A percentile compares a stretch with the other conserved stretches of the same genome.
These are phyloP conservation scores for Ctenoplectra terminalis DNA, from an alignment of 1,140 invertebrate species.

Conservation along the genomic window DNA sequence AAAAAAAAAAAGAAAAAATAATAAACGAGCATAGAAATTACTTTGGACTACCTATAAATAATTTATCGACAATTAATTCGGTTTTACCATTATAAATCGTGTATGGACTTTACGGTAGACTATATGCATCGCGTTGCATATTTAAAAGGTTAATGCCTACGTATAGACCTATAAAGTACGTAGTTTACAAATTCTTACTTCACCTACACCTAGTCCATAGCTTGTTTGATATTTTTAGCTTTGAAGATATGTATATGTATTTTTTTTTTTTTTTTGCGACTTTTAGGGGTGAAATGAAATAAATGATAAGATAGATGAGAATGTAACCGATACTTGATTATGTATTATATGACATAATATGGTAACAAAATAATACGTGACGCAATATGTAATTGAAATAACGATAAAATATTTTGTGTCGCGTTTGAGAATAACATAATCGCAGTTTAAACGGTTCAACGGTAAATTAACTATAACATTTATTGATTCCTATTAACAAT, in stretches of 20 bases:
- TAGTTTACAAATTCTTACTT: neutral
- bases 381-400: neutral
- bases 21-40: neutral
- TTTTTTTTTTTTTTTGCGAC: neutral
- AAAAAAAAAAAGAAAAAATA: neutral
- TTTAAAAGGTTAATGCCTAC: slow-evolving; percentile 9
- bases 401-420: neutral
- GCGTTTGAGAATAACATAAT: neutral
- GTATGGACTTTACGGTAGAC: neutral
- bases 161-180: neutral
- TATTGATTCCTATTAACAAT: too few species aligned
- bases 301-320: neutral
- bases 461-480: too few species aligned
- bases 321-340: neutral
- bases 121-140: neutral
- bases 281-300: neutral
- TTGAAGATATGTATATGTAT: too few species aligned
- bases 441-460: neutral
- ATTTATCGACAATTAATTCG: slow-evolving; percentile 5
- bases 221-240: neutral
- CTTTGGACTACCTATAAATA: neutral
- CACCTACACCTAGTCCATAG: neutral
- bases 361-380: neutral
- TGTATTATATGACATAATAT: neutral
- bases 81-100: neutral